These are phyloP conservation scores for Sitta carolinensis DNA, from an alignment of 2,797 vertebrate genomes.

Conservation along the genomic window DNA sequence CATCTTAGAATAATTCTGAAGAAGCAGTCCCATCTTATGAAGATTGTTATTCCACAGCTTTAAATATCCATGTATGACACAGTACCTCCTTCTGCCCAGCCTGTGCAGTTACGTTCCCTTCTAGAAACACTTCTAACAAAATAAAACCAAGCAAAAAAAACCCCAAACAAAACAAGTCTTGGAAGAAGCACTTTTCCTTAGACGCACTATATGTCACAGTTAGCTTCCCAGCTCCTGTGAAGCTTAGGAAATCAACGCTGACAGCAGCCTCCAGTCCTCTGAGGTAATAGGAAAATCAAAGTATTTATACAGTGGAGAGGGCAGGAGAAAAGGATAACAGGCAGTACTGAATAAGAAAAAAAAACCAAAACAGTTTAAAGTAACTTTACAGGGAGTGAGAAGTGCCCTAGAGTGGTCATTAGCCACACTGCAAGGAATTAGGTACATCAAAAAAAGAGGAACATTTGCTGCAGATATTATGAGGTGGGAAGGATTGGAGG, in stretches of 20 bases:
- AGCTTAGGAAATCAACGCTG: not conserved
- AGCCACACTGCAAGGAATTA: not conserved
- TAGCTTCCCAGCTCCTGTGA: not conserved
- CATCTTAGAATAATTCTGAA: not conserved
- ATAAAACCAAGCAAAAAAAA: not conserved
- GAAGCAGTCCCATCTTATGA: not conserved
- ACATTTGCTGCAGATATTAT: slow-evolving; percentile 42
- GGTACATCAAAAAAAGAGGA: not conserved
- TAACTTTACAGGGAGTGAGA: slow-evolving; percentile 18
- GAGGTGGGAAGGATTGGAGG: not conserved
- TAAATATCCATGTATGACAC: not conserved
- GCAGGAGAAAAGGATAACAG: not conserved
- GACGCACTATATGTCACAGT: not conserved
- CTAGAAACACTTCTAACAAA: not conserved
- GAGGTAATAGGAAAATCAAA: not conserved
- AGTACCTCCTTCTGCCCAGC: not conserved
- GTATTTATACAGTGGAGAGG: not conserved
- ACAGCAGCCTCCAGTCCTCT: not conserved
- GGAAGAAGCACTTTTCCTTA: not conserved
- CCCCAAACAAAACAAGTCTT: not conserved
- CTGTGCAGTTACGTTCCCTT: not conserved
- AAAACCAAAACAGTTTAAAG: not conserved
- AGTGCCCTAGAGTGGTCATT: slow-evolving; percentile 35
- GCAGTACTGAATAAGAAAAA: not conserved
- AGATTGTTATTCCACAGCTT: not conserved